These are phyloP conservation scores for Oscheius sp. DNA, from an alignment of 2,888 invertebrate species.

Conservation along the genomic window DNA sequence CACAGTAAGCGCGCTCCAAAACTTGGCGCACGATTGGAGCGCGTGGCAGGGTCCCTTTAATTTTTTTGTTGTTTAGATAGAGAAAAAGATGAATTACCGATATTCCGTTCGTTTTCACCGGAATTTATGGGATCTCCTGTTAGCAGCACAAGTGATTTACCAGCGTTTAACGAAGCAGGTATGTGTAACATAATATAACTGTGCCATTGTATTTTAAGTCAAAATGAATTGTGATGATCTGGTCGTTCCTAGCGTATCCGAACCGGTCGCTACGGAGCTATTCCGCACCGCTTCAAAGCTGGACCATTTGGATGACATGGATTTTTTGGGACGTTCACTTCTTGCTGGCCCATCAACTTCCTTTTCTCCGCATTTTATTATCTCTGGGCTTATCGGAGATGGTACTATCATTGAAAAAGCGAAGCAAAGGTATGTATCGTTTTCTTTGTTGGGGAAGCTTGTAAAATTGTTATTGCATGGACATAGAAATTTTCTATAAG, in stretches of 20 bases:
- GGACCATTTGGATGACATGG: not conserved
- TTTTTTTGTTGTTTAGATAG: not conserved
- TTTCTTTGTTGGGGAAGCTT: not conserved
- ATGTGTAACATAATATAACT: not conserved
- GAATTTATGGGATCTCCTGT: constrained; percentile 29
- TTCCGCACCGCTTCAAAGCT: not conserved
- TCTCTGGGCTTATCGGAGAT: constrained; percentile 58
- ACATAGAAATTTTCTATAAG: not conserved
- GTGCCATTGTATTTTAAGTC: not conserved
- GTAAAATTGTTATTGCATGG: not conserved
- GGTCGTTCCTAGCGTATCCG: too few relatives aligned
- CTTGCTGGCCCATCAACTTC: constrained; percentile 63
- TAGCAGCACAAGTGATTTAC: constrained; percentile 26
- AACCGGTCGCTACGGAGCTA: not conserved
- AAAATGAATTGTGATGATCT: not conserved
- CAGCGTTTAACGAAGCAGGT: constrained; percentile 30
- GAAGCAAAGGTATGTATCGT: constrained; percentile 36
- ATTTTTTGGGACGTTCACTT: constrained; percentile 60
- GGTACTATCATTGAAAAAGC: constrained; percentile 44
- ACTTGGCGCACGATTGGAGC: too few relatives aligned
- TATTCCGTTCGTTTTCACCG: constrained; percentile 34
- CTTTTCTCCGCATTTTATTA: constrained; percentile 67
- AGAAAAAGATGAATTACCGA: constrained; percentile 21
- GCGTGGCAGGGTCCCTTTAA: too few relatives aligned
- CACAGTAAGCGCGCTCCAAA: too few relatives aligned